A percentile compares a stretch with the other conserved stretches of the same genome.
Conservation (phyloP, 2,888 invertebrate genomes). For the Orthosia gracilis region DNA sequence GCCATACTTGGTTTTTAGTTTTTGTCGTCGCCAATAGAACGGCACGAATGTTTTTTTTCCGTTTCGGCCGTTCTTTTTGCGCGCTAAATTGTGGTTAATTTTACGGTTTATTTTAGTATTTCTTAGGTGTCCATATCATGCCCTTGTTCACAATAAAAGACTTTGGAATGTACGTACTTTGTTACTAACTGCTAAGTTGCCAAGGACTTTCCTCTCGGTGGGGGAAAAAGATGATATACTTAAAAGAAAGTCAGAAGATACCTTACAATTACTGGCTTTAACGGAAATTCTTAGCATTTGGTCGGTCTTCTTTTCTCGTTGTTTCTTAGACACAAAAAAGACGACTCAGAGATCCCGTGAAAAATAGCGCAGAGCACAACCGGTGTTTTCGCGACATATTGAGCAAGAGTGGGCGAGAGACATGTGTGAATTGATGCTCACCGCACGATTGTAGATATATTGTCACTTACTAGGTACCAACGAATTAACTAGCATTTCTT, state of each 20-base stretch:
- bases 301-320: not conserved
- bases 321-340: not conserved
- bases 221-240: not conserved
- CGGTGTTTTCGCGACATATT: not conserved
- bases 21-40: slow-evolving; percentile 34
- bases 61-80: slow-evolving; percentile 16
- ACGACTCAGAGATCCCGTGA: not conserved
- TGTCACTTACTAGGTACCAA: not conserved
- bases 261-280: too few species aligned
- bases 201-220: not conserved
- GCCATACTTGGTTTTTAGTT: slow-evolving; percentile 53
- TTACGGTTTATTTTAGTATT: slow-evolving; percentile 12
- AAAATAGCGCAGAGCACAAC: not conserved
- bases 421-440: not conserved
- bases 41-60: slow-evolving; percentile 13
- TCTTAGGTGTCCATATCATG: not conserved
- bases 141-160: slow-evolving; percentile 1
- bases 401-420: not conserved
- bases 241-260: not conserved
- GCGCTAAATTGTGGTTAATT: slow-evolving; percentile 15
- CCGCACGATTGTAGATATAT: not conserved
- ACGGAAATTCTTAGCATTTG: not conserved
- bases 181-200: not conserved
- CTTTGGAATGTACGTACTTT: slow-evolving; percentile 16
- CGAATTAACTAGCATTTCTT: not conserved